Conservation (phyloP, 2,797 vertebrate genomes). For the Notolepis coatsorum region DNA sequence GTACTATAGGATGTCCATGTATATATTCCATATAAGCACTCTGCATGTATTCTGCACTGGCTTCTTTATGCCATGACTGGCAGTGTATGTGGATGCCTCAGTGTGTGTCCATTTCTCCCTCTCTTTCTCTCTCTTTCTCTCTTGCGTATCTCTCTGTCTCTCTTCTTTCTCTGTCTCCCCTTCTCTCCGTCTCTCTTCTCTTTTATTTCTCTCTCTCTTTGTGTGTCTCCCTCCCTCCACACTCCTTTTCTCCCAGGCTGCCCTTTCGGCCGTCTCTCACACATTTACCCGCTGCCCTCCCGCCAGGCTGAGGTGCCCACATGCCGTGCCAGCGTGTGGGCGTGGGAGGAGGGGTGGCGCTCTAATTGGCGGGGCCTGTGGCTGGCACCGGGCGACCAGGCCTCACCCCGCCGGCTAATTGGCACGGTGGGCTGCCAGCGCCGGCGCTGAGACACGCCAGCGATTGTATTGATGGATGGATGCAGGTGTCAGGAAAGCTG, state of each 20-base stretch:
- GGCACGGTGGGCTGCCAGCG: slow-evolving; percentile 67
- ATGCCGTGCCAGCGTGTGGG: slow-evolving; percentile 61
- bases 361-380: slow-evolving; percentile 80
- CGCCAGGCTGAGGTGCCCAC: slow-evolving; percentile 60
- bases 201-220: neutral
- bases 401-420: slow-evolving; percentile 81
- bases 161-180: neutral
- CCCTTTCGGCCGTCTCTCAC: slow-evolving; percentile 46
- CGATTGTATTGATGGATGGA: slow-evolving; percentile 76
- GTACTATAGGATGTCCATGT: neutral
- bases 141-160: neutral
- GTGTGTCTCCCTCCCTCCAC: neutral
- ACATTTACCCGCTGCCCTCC: slow-evolving; percentile 18
- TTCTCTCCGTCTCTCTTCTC: neutral
- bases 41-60: slow-evolving; percentile 7
- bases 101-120: neutral
- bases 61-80: slow-evolving; percentile 4
- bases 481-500: slow-evolving; percentile 71
- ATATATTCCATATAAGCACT: slow-evolving; percentile 19
- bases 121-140: neutral
- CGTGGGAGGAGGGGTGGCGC: slow-evolving; percentile 54
- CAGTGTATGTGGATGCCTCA: neutral
- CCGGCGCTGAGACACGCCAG: slow-evolving; percentile 35
- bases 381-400: slow-evolving; percentile 65
- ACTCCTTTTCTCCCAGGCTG: no score